Evolutionary conservation across 2,888 invertebrate species (phyloP).

Genomic region (Pachymerium ferrugineum): DNA sequence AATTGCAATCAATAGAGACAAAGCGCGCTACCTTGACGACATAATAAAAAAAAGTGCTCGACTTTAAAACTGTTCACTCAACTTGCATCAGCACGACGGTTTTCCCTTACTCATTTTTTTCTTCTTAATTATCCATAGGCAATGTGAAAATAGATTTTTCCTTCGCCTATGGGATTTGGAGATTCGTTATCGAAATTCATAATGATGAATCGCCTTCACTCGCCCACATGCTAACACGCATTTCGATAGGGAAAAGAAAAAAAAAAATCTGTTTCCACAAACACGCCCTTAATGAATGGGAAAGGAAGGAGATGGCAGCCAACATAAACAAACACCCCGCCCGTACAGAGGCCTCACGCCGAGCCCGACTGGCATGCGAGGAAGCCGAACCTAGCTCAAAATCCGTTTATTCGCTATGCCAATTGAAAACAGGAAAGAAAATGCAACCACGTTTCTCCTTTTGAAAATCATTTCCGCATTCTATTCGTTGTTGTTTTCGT

Average conservation of each 20-base stretch:
- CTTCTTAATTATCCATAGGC: slow-evolving; percentile 19
- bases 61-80: slow-evolving; percentile 20
- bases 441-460: neutral
- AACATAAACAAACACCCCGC: slow-evolving; percentile 6
- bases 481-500: neutral
- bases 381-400: neutral
- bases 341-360: neutral
- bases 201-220: slow-evolving; percentile 24
- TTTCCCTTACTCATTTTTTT: neutral
- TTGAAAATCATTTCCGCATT: neutral
- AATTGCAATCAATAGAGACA: slow-evolving; percentile 24
- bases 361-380: neutral
- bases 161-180: slow-evolving; percentile 19
- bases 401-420: neutral
- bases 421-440: no score
- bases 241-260: neutral
- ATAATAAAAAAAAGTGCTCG: neutral
- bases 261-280: slow-evolving; percentile 2
- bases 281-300: slow-evolving; percentile 22
- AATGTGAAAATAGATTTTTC: slow-evolving; percentile 22
- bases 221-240: neutral
- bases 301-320: slow-evolving; percentile 19
- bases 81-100: slow-evolving; percentile 16
- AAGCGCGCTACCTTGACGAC: neutral
- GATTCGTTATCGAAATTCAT: slow-evolving; percentile 27